Conservation (phyloP, 2,888 invertebrate species). For the Lutraria lutraria region DNA sequence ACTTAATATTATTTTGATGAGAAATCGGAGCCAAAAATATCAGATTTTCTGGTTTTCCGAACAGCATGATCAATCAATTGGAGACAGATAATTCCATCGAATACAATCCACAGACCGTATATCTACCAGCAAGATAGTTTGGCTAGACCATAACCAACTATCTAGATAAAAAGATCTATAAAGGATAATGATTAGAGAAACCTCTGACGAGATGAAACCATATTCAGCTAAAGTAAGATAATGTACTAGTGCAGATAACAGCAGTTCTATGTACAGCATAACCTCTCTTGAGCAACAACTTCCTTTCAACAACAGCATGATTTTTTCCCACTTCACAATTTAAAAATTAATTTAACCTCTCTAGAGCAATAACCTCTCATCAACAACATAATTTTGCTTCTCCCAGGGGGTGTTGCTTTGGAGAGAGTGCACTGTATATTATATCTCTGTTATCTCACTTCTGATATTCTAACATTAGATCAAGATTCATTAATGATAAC, state of each 20-base stretch:
- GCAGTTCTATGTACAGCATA: not conserved
- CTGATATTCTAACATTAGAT: no score
- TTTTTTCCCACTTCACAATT: no score
- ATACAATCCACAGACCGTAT: not conserved
- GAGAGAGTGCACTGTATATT: no score
- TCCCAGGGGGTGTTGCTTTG: no score
- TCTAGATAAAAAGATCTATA: conserved; percentile 2
- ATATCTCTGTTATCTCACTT: no score
- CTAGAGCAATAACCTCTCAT: no score
- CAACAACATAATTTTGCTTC: no score
- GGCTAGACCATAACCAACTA: not conserved
- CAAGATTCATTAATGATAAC: no score
- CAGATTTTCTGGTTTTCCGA: not conserved
- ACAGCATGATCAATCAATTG: conserved; percentile 3
- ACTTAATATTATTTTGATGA: conserved; percentile 10
- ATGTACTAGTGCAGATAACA: not conserved
- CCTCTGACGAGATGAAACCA: not conserved
- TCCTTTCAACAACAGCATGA: no score
- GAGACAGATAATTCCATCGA: not conserved
- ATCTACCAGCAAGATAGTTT: not conserved
- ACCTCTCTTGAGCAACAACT: no score
- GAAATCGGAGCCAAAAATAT: not conserved
- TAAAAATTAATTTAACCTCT: no score
- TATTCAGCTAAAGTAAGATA: not conserved
- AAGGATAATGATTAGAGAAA: conserved; percentile 11